These are phyloP conservation scores for Cyrtonyx montezumae DNA, from an alignment of 2,113 vertebrate genomes.

Conservation along the genomic window DNA sequence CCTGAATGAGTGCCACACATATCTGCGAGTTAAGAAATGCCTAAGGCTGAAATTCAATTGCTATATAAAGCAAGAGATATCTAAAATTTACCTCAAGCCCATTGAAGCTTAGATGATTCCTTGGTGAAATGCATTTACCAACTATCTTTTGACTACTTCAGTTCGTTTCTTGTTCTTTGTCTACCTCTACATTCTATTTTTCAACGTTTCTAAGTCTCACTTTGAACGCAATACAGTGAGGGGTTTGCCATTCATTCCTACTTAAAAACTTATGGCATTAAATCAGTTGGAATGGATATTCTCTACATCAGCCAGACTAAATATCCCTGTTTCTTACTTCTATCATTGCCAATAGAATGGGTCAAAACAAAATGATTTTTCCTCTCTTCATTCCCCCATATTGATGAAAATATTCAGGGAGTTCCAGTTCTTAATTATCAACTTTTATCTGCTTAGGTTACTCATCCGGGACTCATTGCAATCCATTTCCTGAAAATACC, in stretches of 20 bases:
- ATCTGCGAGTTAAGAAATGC: background rate
- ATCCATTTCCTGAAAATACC: background rate
- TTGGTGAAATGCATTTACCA: background rate
- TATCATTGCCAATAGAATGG: background rate
- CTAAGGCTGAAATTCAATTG: background rate
- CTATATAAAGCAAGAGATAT: background rate
- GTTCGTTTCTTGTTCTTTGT: background rate
- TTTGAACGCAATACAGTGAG: background rate
- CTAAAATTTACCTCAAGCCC: background rate
- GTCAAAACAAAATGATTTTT: slow-evolving; percentile 17
- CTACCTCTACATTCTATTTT: background rate
- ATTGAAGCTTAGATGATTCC: background rate
- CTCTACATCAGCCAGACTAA: background rate
- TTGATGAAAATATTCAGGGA: slow-evolving; percentile 1
- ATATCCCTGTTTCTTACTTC: background rate
- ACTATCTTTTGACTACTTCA: rapidly evolving
- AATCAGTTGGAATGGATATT: background rate
- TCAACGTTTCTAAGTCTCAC: background rate
- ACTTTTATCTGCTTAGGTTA: slow-evolving; percentile 20
- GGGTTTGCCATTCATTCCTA: background rate
- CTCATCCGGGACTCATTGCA: background rate
- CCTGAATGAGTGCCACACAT: background rate
- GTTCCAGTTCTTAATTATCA: background rate
- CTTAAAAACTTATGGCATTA: background rate
- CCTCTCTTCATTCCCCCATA: background rate